These are phyloP conservation scores for Leptinotarsa texana DNA, from an alignment of 1,140 invertebrate species.

Conservation along the genomic window DNA sequence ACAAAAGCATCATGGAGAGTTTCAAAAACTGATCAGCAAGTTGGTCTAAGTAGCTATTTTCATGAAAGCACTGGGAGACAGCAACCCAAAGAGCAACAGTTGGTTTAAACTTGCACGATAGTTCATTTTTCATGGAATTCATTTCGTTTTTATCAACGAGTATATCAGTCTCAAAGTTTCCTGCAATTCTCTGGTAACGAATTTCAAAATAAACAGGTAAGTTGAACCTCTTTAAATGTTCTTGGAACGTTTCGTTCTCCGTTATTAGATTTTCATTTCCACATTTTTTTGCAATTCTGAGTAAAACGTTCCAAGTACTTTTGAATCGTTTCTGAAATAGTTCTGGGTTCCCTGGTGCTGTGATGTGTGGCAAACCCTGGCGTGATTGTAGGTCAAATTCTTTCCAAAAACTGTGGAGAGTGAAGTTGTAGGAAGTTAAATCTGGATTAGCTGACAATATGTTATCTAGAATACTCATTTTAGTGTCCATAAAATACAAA, in stretches of 20 bases:
- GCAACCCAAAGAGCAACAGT: constrained; percentile 42
- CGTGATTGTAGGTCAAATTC: constrained; percentile 81
- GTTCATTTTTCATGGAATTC: constrained; percentile 34
- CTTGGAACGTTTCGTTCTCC: constrained; percentile 57
- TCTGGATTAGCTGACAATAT: constrained; percentile 61
- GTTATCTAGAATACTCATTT: constrained; percentile 64
- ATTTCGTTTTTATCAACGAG: constrained; percentile 32
- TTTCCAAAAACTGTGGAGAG: constrained; percentile 87
- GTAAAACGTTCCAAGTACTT: constrained; percentile 79
- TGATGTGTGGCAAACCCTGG: constrained; percentile 78
- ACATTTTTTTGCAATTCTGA: constrained; percentile 73
- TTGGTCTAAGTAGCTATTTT: constrained; percentile 47
- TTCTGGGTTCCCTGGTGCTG: constrained; percentile 89
- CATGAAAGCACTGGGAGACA: constrained; percentile 42
- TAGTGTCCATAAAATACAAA: constrained; percentile 70
- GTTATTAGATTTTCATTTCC: constrained; percentile 60
- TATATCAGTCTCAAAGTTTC: constrained; percentile 45
- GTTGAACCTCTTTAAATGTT: constrained; percentile 82
- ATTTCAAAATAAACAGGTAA: constrained; percentile 95
- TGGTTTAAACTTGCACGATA: constrained; percentile 40
- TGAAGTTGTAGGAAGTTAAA: constrained; percentile 78
- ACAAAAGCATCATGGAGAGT: constrained; percentile 46
- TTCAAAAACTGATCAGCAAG: constrained; percentile 51
- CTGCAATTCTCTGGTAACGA: constrained; percentile 86
- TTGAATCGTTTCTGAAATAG: constrained; percentile 83